Percentiles rank a stretch among this genome's conserved stretches.
phyloP scores from a whole-genome alignment of 2,797 vertebrate species.

The Mormyrus proboscirostris region DNA sequence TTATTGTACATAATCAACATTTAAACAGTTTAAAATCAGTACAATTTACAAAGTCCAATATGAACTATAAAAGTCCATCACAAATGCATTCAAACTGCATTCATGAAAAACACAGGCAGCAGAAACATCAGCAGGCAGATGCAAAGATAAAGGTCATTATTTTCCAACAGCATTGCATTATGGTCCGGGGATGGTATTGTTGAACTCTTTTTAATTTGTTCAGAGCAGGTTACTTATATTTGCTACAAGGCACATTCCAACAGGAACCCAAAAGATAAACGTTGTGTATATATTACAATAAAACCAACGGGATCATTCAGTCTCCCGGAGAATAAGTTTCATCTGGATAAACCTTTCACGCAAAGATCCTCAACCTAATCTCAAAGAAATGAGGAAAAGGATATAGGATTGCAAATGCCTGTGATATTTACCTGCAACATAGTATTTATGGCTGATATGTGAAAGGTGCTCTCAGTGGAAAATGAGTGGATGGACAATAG shows the following conservation, averaged over 20 bases:
- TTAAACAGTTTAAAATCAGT: conserved; percentile 52
- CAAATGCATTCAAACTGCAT: conserved; percentile 51
- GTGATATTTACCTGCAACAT: not conserved
- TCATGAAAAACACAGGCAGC: conserved; percentile 34
- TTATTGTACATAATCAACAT: conserved; percentile 30
- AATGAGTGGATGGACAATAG: not conserved
- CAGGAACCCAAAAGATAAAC: not conserved
- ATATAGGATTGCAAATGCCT: not conserved
- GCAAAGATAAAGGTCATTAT: not conserved
- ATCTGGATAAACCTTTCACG: not conserved
- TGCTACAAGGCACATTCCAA: not conserved
- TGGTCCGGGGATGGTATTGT: not conserved
- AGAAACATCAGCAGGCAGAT: not conserved
- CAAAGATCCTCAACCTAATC: not conserved
- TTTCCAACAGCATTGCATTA: not conserved
- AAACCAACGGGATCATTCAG: conserved; percentile 18
- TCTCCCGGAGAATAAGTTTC: conserved; percentile 11
- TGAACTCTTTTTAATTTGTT: not conserved
- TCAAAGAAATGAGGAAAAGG: not conserved
- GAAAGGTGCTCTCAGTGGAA: conserved; percentile 3
- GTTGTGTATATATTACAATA: not conserved
- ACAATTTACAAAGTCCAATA: conserved; percentile 54
- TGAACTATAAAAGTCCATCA: conserved; percentile 57
- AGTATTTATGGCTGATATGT: not conserved
- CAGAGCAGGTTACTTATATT: not conserved